These are phyloP conservation scores for Micropoecilia bifurca DNA, from an alignment of 2,797 vertebrate species.

Conservation along the genomic window DNA sequence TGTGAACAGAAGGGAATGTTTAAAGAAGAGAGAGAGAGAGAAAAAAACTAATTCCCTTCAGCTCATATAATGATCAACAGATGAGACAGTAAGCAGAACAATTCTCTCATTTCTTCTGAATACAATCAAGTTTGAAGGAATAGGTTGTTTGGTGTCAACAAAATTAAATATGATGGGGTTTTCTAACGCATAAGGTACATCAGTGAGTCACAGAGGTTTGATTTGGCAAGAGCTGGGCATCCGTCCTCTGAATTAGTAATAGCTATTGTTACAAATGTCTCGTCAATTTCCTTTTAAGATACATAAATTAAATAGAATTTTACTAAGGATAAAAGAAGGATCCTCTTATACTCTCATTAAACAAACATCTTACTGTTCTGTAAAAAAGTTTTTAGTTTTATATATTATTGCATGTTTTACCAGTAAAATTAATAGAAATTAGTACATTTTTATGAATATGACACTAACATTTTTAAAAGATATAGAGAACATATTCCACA, in stretches of 20 bases:
- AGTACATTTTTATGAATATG: neutral
- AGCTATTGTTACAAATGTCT: slow-evolving; percentile 2
- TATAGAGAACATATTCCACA: neutral
- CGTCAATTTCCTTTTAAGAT: neutral
- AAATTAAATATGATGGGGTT: neutral
- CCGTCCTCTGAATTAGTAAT: slow-evolving; percentile 11
- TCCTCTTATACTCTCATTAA: neutral
- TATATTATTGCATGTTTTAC: neutral
- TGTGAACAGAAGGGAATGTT: slow-evolving; percentile 9
- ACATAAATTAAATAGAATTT: neutral
- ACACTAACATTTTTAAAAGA: neutral
- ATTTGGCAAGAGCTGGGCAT: neutral
- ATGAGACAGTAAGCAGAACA: neutral
- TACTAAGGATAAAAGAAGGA: neutral
- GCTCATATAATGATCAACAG: neutral
- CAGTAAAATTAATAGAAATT: neutral
- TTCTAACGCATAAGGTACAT: neutral
- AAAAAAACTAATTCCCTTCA: neutral
- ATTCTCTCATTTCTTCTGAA: neutral
- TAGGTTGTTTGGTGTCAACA: neutral
- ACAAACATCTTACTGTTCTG: neutral
- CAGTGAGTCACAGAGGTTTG: neutral
- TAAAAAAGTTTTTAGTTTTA: neutral
- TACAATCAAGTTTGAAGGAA: neutral
- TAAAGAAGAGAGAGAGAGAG: neutral